phyloP scores from a whole-genome alignment of 2,888 invertebrate species.

The Glaucopsyche alexis region DNA sequence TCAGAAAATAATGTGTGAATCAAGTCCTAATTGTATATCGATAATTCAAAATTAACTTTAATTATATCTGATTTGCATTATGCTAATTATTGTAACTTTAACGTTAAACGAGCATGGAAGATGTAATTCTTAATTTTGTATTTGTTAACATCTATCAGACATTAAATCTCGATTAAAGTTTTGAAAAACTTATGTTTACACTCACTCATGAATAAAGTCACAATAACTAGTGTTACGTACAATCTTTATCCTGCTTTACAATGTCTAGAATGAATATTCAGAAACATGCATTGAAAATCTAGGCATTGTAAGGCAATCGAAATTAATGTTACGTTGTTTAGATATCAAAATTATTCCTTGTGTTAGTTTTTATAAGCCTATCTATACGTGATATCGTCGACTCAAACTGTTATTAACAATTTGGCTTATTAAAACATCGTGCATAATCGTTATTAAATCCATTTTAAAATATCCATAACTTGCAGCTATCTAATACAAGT shows the following conservation, averaged over 20 bases:
- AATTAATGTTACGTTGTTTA: slow-evolving; percentile 17
- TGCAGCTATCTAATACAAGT: no score
- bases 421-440: no score
- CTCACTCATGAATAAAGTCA: not conserved
- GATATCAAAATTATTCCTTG: slow-evolving; percentile 28
- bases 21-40: slow-evolving; percentile 15
- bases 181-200: not conserved
- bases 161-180: no score
- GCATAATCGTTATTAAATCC: no score
- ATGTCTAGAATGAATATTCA: not conserved
- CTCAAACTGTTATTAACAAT: not conserved
- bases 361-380: slow-evolving; percentile 21
- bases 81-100: slow-evolving; percentile 1
- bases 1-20: not conserved
- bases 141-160: no score
- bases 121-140: no score
- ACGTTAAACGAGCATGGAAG: no score
- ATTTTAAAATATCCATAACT: no score
- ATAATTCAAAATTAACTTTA: slow-evolving; percentile 15
- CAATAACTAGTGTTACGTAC: not conserved
- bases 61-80: slow-evolving; percentile 8
- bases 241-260: not conserved
- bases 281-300: not conserved
- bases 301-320: slow-evolving; percentile 5
- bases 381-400: not conserved